Evolutionary conservation across 2,113 vertebrate genomes (phyloP), one percentile per base, ranked within the genome.

Genomic region (Hystrix cristata): DNA sequence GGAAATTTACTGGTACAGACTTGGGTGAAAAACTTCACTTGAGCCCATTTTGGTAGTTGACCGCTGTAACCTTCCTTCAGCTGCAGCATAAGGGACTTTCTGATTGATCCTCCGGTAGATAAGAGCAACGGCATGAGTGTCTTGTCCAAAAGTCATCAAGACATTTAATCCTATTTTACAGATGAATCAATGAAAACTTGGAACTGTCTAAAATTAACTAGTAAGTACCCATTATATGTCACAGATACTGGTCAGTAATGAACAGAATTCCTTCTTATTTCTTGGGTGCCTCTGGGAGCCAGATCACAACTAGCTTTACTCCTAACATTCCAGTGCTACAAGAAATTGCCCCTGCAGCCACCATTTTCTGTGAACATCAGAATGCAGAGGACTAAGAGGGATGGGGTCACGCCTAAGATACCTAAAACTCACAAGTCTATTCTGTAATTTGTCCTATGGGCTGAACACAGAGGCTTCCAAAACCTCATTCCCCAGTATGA

Each of bases 1-100:
- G 95, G 96, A 98, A 97, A 97, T 97, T 95, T 93, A 94, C 95
- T 43, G 79, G 90, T 95, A 23, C n/a, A 69, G 51, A 94, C 46
- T 87, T 95, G 60, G 43, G 71, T 76, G 46, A 92, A 83, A 89
- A 93, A 74, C 53, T 78, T 96, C 43, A 29, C 38, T 81, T 48
- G 69, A 92, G 79, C 59, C 31, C 6, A 4, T 80, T 60, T 87
- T 90, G 76, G 31, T 29, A 51, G 14, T 59, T 43, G 59, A 90
- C 43, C 84, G 92, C 51, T 53, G 48, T 46, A 65, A 79, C 29
- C 10, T 76, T 78, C 13, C 6, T 46, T 72, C 13, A 51, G 43
- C 59, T 76, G 18, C 6, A 62, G 87, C 53, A 62, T 62, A 72
- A 25, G 60, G 27, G 31, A 65, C 64, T 48, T 72, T 82, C 31